Conservation (phyloP, 2,797 vertebrate genomes). For the Arnoldichthys spilopterus region DNA sequence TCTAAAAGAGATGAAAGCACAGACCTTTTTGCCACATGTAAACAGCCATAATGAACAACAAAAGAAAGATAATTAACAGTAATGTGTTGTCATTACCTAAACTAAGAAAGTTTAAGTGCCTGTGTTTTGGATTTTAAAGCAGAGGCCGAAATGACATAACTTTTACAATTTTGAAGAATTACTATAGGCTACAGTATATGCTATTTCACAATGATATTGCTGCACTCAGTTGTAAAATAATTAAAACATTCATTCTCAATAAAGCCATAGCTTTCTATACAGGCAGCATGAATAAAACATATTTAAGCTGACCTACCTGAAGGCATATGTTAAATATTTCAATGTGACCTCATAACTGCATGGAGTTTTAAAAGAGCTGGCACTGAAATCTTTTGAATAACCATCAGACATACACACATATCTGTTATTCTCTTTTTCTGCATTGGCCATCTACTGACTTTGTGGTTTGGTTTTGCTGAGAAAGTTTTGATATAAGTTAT, state of each 20-base stretch:
- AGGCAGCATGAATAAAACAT: background rate
- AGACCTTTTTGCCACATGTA: no score
- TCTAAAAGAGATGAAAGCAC: no score
- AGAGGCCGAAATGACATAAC: background rate
- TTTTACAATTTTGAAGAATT: background rate
- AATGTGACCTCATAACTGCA: background rate
- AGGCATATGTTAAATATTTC: background rate
- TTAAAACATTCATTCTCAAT: background rate
- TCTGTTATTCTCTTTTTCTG: background rate
- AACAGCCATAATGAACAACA: no score
- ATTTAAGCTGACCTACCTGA: background rate
- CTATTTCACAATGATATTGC: background rate
- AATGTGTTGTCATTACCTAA: background rate
- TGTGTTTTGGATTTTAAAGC: background rate
- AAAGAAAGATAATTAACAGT: background rate
- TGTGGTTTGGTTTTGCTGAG: no score
- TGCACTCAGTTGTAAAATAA: background rate
- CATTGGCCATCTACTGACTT: no score
- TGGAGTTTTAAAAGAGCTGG: conserved; percentile 10
- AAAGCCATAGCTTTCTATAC: background rate
- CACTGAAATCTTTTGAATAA: background rate
- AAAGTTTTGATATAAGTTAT: no score
- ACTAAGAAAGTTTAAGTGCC: background rate
- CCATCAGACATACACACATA: background rate
- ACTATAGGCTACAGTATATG: no score